Percentiles rank a stretch among this genome's conserved stretches.
phyloP scores from a whole-genome alignment of 2,113 vertebrate genomes.

The Nanorana parkeri region DNA sequence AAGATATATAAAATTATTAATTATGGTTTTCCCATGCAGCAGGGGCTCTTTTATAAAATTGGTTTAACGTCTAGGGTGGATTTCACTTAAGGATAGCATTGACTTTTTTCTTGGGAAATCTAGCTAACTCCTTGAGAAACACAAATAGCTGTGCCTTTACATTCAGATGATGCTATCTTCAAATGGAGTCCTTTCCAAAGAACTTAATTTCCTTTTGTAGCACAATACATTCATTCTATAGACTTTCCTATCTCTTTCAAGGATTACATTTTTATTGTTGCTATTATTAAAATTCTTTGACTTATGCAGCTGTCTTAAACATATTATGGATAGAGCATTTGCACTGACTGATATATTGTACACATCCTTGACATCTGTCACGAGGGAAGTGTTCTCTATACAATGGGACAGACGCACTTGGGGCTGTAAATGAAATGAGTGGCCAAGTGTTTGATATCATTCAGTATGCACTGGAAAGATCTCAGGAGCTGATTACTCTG shows the following conservation, averaged over 20 bases:
- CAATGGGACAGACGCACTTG: constrained; percentile 47
- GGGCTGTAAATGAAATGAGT: constrained; percentile 50
- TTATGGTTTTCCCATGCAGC: no score
- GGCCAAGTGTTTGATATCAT: constrained; percentile 51
- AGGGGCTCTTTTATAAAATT: no score
- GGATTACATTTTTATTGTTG: constrained; percentile 34
- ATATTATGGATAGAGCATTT: constrained; percentile 40
- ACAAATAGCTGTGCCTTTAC: background rate
- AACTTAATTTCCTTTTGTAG: background rate
- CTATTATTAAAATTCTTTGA: constrained; percentile 47
- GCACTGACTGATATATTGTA: constrained; percentile 39
- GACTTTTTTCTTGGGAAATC: background rate
- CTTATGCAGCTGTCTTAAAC: constrained; percentile 23
- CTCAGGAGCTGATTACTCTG: constrained; percentile 49
- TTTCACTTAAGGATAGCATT: no score
- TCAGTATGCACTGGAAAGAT: constrained; percentile 52
- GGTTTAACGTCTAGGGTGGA: no score
- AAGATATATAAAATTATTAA: no score
- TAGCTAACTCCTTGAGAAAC: background rate
- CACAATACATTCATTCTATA: background rate
- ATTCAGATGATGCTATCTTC: background rate
- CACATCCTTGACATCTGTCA: constrained; percentile 48
- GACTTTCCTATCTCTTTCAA: constrained; percentile 22
- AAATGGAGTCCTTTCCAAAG: constrained; percentile 1
- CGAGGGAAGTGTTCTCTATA: constrained; percentile 46